phyloP scores from a whole-genome alignment of 2,797 vertebrate genomes.

The Pseudochirops cupreus region DNA sequence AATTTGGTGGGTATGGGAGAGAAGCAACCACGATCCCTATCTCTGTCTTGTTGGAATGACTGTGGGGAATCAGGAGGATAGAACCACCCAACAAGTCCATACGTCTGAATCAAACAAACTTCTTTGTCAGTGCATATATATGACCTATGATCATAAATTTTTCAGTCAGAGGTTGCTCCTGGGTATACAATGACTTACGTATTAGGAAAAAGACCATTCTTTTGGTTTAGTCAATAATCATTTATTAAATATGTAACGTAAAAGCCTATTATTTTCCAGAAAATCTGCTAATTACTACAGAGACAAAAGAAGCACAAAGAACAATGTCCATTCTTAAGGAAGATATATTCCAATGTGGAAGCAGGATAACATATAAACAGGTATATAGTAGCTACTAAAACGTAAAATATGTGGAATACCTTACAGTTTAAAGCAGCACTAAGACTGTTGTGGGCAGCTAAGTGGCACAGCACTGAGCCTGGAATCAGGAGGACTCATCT shows the following conservation, averaged over 20 bases:
- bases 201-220: neutral
- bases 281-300: neutral
- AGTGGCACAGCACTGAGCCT: neutral
- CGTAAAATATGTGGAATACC: neutral
- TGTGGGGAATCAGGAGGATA: neutral
- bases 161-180: neutral
- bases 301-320: neutral
- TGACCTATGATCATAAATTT: neutral
- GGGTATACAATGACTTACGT: neutral
- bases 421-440: neutral
- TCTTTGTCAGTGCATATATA: neutral
- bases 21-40: neutral
- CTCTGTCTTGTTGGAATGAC: neutral
- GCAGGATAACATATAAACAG: neutral
- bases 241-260: neutral
- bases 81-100: neutral
- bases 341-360: neutral
- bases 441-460: neutral
- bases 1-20: neutral
- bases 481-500: neutral
- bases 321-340: neutral
- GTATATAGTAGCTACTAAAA: neutral
- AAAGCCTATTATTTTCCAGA: neutral
- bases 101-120: neutral
- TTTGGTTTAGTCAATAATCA: neutral